Evolutionary conservation across 2,888 invertebrate species (phyloP).

Genomic region (Hecatera dysodea): DNA sequence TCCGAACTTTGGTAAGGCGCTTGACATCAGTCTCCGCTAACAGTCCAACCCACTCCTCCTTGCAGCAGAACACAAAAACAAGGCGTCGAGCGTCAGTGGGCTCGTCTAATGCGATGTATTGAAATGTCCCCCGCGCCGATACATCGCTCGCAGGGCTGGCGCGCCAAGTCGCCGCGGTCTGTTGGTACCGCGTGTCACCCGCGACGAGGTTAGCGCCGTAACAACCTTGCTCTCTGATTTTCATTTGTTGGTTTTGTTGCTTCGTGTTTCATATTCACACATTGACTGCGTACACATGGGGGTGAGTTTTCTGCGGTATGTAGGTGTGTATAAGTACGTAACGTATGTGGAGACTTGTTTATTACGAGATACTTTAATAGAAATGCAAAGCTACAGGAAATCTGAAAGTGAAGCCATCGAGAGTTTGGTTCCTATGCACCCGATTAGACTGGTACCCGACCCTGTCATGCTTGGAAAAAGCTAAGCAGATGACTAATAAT

Average conservation of each 20-base stretch:
- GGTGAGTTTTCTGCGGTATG: background rate
- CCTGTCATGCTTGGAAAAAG: background rate
- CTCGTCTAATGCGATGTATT: slow-evolving; percentile 59
- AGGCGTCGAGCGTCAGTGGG: slow-evolving; percentile 43
- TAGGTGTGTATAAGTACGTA: background rate
- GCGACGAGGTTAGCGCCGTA: slow-evolving; percentile 27
- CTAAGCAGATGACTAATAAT: background rate
- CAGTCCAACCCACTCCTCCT: slow-evolving; percentile 8
- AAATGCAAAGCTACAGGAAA: background rate
- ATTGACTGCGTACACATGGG: slow-evolving; percentile 17
- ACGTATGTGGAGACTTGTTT: background rate
- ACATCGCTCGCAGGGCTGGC: slow-evolving; percentile 50
- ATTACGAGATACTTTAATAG: background rate
- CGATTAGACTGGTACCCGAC: no score
- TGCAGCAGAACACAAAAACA: slow-evolving; percentile 55
- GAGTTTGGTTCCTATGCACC: background rate
- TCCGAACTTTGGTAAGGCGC: background rate
- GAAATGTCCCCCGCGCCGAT: slow-evolving; percentile 55
- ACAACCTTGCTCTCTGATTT: slow-evolving; percentile 43
- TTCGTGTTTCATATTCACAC: slow-evolving; percentile 41
- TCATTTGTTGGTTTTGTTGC: slow-evolving; percentile 35
- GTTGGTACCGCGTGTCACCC: slow-evolving; percentile 18
- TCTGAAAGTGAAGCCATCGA: background rate
- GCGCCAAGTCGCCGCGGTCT: slow-evolving; percentile 10
- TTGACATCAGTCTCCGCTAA: slow-evolving; percentile 7